phyloP scores from a whole-genome alignment of 2,888 invertebrate genomes.

The Luperina nickerlii region DNA sequence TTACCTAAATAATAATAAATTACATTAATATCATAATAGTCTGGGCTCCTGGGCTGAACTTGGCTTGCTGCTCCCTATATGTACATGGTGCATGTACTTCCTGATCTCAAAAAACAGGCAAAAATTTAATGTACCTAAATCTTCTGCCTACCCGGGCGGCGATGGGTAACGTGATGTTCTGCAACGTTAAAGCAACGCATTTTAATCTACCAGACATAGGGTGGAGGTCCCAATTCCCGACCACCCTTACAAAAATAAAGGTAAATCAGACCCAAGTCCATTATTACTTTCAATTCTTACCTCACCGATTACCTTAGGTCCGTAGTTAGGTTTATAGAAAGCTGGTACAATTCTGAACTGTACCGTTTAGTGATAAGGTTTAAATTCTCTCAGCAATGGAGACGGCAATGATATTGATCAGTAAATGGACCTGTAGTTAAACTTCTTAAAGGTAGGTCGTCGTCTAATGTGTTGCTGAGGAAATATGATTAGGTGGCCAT shows the following conservation, averaged over 20 bases:
- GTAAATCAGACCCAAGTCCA: constrained; percentile 31
- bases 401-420: constrained; percentile 52
- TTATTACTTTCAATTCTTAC: constrained; percentile 45
- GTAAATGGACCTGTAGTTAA: constrained; percentile 52
- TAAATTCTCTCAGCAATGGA: constrained; percentile 5
- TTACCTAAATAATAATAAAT: too few relatives aligned
- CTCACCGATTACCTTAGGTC: constrained; percentile 43
- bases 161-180: neutral
- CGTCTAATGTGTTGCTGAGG: constrained; percentile 21
- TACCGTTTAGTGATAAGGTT: constrained; percentile 2
- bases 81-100: too few relatives aligned
- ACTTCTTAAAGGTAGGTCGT: constrained; percentile 40
- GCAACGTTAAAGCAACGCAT: neutral
- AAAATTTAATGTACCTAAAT: too few relatives aligned
- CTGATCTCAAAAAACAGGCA: neutral
- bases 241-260: constrained; percentile 40
- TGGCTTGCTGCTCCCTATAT: neutral
- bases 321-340: constrained; percentile 6
- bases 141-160: neutral
- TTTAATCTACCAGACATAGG: neutral
- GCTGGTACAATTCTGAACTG: constrained; percentile 13
- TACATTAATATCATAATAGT: too few relatives aligned
- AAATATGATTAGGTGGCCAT: constrained; percentile 13
- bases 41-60: too few relatives aligned
- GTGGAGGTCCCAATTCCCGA: neutral